Evolutionary conservation across 2,113 vertebrate genomes (phyloP), one percentile per base, ranked within the genome.

Genomic region (Rousettus leschenaultii): DNA sequence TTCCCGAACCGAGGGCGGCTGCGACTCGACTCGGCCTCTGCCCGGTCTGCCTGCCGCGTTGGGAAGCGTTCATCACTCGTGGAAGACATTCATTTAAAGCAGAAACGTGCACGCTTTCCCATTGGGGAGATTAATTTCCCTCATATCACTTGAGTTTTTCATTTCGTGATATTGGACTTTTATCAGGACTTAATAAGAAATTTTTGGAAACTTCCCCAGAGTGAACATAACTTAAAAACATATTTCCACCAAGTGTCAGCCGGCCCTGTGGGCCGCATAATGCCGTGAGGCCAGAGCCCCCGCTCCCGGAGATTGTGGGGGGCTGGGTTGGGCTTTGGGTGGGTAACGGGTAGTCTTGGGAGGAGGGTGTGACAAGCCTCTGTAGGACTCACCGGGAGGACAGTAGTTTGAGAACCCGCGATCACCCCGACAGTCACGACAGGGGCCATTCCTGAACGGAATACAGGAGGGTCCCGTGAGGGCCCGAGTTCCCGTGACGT

Each of bases 251-350:
- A n/a, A 78, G 21, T 11, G 2, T 22, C 33, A 51, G 51, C 51
- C 15, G 51, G 51, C 2, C 61, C 55, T 13, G 18, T 6, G 21
- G 53, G 22, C n/a, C 3, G 22, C 5, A 13, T 10, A 13, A 22
- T 11, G 0, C 28, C 0, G 9, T 15, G 7, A 3, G 9, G 70
- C 45, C 38, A 8, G 59, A 7, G n/a, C 35, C 15, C 43, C 35
- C 14, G 19, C 0, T 14, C 59, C 71, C 13, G 0, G 16, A 3
- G 68, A 2, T 22, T 1, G 0, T 4, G 26, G 26, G 55, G 10
- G 71, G 70, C 73, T 0, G 35, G 63, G 1, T 2, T 9, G 15
- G 65, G 28, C 7, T 51, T 2, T 26, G 18, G 61, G 61, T 48
- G 51, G 61, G 3, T 3, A 43, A 22, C 9, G 18, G 40, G 1